Evolutionary conservation across 2,797 vertebrate genomes (phyloP), one percentile per base, ranked within the genome.

Genomic region (Silurus aristotelis): DNA sequence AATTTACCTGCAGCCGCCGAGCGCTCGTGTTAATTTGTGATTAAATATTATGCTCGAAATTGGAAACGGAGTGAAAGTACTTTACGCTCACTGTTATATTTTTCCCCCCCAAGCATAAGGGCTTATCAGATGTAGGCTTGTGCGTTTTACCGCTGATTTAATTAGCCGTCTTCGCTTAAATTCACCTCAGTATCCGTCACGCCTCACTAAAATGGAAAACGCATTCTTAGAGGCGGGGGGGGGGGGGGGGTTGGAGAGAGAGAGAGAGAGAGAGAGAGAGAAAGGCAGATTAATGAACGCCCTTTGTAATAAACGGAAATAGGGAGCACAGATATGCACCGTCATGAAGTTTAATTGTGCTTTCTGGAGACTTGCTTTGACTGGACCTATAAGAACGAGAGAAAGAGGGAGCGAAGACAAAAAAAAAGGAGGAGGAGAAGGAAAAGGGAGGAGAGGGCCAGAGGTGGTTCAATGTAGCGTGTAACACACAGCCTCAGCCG

Each of bases 291-390:
- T 96, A 96, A 95, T 96, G 89, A 91, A 90, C 96, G 94, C 91
- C 92, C 93, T 96, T 96, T 96, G 93, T 96, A 95, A 95, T 96
- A 94, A 92, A 94, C 93, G 93, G 84, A 95, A 96, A 95, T 94
- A 93, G 93, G 92, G 96, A 94, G 92, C 90, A 93, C 92, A 96
- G 96, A 97, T 96, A 95, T 96, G 96, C 94, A 90, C 91, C 92
- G 94, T 96, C 95, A 97, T 96, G 96, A 96, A 95, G 95, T 96
- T 94, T 96, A 96, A 96, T 95, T 96, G 94, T 96, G 93, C 93
- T 95, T 91, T 92, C 94, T 95, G 91, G 94, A 94, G 95, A 93
- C 95, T 94, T 93, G 94, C 94, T 93, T 94, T 94, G 95, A 85
- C 87, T 89, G 90, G 93, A 93, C 91, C 61, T 67, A 58, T 1